These are phyloP conservation scores for Platycheirus rosarum DNA, from an alignment of 2,888 invertebrate species.

Conservation along the genomic window DNA sequence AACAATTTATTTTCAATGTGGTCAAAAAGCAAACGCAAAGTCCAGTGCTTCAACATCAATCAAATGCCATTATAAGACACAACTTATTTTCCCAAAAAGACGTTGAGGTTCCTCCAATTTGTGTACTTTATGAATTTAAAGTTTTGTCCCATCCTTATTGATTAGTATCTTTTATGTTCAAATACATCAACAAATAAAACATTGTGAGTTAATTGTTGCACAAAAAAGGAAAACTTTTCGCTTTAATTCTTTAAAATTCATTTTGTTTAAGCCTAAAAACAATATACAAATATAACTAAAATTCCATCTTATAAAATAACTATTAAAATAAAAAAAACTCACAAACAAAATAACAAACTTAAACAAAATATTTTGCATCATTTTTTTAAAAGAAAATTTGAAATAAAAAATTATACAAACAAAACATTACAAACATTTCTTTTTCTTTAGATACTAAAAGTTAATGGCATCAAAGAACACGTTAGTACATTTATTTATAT, in stretches of 20 bases:
- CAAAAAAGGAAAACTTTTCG: constrained; percentile 67
- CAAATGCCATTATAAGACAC: too few relatives aligned
- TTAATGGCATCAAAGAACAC: constrained; percentile 73
- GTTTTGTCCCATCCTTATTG: too few relatives aligned
- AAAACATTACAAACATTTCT: constrained; percentile 18
- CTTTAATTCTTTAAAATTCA: constrained; percentile 65
- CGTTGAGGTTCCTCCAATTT: too few relatives aligned
- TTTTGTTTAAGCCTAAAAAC: constrained; percentile 55
- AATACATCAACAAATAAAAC: background rate
- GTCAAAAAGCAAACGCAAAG: too few relatives aligned
- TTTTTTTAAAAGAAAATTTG: constrained; percentile 8
- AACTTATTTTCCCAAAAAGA: too few relatives aligned
- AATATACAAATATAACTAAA: constrained; percentile 64
- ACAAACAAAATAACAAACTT: constrained; percentile 47
- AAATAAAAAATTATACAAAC: constrained; percentile 40
- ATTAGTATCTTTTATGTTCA: too few relatives aligned
- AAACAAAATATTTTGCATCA: constrained; percentile 21
- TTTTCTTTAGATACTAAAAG: constrained; percentile 52
- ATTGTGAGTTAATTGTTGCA: constrained; percentile 53
- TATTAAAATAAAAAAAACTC: constrained; percentile 26
- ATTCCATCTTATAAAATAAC: constrained; percentile 29
- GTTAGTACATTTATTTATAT: constrained; percentile 54
- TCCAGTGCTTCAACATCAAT: too few relatives aligned
- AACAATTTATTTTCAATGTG: too few relatives aligned
- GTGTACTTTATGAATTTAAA: too few relatives aligned